Conservation (phyloP, 2,888 invertebrate genomes). For the Molorchus minor region DNA sequence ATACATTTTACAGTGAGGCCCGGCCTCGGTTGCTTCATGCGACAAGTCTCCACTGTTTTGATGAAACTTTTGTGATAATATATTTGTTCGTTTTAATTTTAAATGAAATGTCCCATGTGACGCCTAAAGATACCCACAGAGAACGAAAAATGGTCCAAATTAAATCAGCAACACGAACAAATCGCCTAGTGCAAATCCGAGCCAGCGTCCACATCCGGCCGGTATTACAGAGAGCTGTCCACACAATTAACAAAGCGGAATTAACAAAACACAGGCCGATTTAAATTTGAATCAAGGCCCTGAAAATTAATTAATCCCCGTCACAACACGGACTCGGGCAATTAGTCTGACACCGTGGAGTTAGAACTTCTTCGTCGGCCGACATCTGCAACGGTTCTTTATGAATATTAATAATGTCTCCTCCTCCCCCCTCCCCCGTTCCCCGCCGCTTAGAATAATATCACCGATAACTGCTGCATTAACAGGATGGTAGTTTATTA, state of each 20-base stretch:
- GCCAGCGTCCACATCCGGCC: slow-evolving; percentile 1
- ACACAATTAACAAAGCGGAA: slow-evolving; percentile 60
- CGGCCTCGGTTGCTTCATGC: too few relatives aligned
- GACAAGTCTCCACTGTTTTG: too few relatives aligned
- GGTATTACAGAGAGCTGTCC: slow-evolving; percentile 18
- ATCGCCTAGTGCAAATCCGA: slow-evolving; percentile 22
- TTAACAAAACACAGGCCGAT: slow-evolving; percentile 63
- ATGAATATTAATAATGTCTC: slow-evolving; percentile 62
- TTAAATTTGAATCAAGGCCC: slow-evolving; percentile 63
- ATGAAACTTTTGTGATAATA: too few relatives aligned
- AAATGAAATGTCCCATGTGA: too few relatives aligned
- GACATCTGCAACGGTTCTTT: slow-evolving; percentile 55
- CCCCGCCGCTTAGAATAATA: slow-evolving; percentile 36
- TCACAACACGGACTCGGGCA: slow-evolving; percentile 62
- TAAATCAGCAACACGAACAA: slow-evolving; percentile 24
- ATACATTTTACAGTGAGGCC: too few relatives aligned
- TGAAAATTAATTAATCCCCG: slow-evolving; percentile 64
- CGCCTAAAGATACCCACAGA: too few relatives aligned
- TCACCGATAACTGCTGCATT: slow-evolving; percentile 20
- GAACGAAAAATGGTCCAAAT: slow-evolving; percentile 19
- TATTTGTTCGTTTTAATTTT: too few relatives aligned
- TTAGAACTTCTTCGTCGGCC: slow-evolving; percentile 40
- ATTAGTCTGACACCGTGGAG: slow-evolving; percentile 59
- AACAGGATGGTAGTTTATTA: slow-evolving; percentile 3
- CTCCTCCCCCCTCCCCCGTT: too few relatives aligned